Evolutionary conservation across 2,113 vertebrate species (phyloP).

Genomic region (Camelus dromedarius): DNA sequence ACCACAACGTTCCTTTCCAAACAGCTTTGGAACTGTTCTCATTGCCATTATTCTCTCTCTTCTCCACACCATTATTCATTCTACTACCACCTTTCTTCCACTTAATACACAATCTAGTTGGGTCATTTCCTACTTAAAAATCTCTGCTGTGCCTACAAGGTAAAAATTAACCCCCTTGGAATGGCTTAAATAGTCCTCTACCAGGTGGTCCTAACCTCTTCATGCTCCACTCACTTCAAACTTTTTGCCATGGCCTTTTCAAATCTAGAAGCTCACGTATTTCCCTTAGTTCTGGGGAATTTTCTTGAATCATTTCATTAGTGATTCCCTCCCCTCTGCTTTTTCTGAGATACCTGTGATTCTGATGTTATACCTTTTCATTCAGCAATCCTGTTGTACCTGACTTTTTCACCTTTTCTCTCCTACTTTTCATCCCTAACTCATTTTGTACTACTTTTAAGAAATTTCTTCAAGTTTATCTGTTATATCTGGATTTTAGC

Average conservation of each 20-base stretch:
- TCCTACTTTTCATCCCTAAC: background rate
- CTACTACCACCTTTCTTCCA: background rate
- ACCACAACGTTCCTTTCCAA: background rate
- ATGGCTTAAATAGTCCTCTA: constrained; percentile 14
- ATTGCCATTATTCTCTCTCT: background rate
- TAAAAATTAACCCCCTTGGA: background rate
- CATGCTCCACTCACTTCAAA: background rate
- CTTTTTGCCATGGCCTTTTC: background rate
- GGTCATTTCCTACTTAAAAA: background rate
- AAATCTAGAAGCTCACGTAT: constrained; percentile 2
- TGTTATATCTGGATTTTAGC: background rate
- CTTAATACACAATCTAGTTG: background rate
- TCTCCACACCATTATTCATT: background rate
- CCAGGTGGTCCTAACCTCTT: background rate
- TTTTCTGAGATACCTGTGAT: constrained; percentile 21
- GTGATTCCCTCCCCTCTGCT: background rate
- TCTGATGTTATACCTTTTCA: background rate
- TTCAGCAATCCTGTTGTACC: background rate
- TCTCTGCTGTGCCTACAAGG: background rate
- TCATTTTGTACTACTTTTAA: constrained; percentile 7
- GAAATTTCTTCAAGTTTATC: background rate
- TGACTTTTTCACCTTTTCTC: constrained; percentile 11
- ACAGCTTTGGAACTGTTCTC: background rate
- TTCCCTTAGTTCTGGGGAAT: background rate
- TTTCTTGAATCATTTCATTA: constrained; percentile 33